Base-by-base conservation (phyloP, 2,113 vertebrate genomes). In the Ginglymostoma cirratum region DNA sequence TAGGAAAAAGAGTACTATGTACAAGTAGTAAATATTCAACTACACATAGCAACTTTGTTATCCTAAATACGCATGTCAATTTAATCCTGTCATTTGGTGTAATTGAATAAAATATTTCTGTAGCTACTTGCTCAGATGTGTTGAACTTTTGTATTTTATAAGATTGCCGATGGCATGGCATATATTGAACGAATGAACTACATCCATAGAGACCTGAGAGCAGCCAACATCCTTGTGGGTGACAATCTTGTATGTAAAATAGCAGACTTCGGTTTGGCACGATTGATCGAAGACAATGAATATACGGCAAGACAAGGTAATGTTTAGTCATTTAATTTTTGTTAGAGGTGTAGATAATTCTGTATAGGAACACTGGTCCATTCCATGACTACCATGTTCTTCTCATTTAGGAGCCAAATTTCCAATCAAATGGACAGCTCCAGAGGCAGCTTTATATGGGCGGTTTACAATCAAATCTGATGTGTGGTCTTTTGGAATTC, bases 111-210 rank as follows among this genome's bases (percentile, higher is more conserved):
- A 61, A 61, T 12, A 61, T 61, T 61, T 61, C 55, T 61, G 55
- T 12, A 7, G 55, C 7, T 48, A 30, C 30, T 3, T 70, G 19
- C 69, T 95, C 52, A 95, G 45, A 14, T 72, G 10, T 72, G 38
- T 70, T 70, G 27, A 52, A 95, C 94, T 95, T 48, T 23, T 72
- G 24, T 70, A 17, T 72, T 96, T 19, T 96, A 97, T 96, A 97
- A 99, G 99, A 99, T 99, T 96, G 98, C 99, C 66, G 99, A 99
- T 96, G 99, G 99, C 72, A 99, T 99, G 99, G 99, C 99, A 17
- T 99, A 99, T 97, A 99, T 99, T 97, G 99, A 99, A 98, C 98
- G 99, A 98, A 99, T 99, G 99, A 99, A 99, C 97, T 99, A 99
- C 97, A 99, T 99, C 97, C 99, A 99, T 97, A 98, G 99, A 97